Conservation (phyloP, 2,113 vertebrate species). For the Cyanistes caeruleus region DNA sequence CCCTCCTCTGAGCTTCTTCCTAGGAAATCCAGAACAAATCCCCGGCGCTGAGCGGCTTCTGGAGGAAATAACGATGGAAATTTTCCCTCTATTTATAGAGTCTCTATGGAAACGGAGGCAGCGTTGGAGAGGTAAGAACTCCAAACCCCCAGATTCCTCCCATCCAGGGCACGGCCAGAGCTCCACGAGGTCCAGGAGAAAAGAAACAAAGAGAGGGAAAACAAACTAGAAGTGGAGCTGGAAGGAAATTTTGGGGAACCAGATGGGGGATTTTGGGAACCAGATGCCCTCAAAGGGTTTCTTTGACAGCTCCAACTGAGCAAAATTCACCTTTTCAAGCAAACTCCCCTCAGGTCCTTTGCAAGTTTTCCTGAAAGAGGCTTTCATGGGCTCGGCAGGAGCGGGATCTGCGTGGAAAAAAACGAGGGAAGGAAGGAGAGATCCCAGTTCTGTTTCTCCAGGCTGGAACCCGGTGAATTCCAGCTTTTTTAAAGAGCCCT, state of each 20-base stretch:
- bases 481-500: background rate
- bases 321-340: background rate
- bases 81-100: constrained; percentile 79
- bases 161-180: background rate
- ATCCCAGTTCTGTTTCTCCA: background rate
- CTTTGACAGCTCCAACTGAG: background rate
- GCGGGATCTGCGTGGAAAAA: background rate
- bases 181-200: background rate
- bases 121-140: constrained; percentile 54
- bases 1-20: background rate
- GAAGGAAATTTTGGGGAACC: too few relatives aligned
- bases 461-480: background rate
- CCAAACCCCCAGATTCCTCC: constrained; percentile 56
- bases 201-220: background rate
- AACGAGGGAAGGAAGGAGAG: background rate
- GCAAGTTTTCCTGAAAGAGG: background rate
- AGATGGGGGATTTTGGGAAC: background rate
- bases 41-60: background rate
- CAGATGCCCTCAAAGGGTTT: background rate
- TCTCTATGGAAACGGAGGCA: constrained; percentile 82
- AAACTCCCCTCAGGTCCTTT: background rate
- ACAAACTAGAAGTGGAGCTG: background rate
- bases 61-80: constrained; percentile 50
- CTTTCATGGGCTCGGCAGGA: background rate
- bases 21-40: background rate